phyloP scores from a whole-genome alignment of 37 sponge, comb jelly and placozoan species.

The Cliona cf. orientalis region DNA sequence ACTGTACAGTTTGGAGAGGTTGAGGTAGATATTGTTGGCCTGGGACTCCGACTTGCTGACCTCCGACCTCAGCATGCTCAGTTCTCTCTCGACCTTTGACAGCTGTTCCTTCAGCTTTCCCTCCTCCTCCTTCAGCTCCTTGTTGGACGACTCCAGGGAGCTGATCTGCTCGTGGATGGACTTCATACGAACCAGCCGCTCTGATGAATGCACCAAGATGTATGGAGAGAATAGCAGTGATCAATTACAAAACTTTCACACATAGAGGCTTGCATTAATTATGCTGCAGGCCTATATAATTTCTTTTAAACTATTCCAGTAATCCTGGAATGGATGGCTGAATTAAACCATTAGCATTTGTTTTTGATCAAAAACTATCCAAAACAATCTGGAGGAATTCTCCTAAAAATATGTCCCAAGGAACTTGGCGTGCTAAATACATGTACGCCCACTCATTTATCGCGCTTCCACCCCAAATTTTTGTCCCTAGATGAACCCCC shows the following conservation, averaged over 20 bases:
- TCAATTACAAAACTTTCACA: too few species aligned
- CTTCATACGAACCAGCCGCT: conserved; percentile 1
- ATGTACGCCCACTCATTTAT: background rate
- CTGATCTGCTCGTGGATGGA: conserved; percentile 9
- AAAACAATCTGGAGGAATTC: too few species aligned
- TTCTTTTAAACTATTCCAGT: background rate
- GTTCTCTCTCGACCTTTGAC: background rate
- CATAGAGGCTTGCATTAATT: too few species aligned
- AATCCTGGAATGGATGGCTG: background rate
- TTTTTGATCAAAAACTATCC: too few species aligned
- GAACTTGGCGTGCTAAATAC: background rate
- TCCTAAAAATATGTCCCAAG: too few species aligned
- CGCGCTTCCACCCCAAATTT: too few species aligned
- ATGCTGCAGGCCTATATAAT: background rate
- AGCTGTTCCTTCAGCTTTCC: conserved; percentile 13
- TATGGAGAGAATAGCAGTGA: too few species aligned
- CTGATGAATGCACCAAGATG: conserved; percentile 18
- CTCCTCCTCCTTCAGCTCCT: conserved; percentile 31
- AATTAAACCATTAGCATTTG: too few species aligned
- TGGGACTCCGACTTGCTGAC: background rate
- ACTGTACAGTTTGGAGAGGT: conserved; percentile 5
- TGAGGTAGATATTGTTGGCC: background rate
- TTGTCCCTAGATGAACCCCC: too few species aligned
- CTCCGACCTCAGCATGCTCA: conserved; percentile 5
- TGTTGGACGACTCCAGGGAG: background rate